Conservation (phyloP, 2,888 invertebrate genomes). For the Apoderus coryli region DNA sequence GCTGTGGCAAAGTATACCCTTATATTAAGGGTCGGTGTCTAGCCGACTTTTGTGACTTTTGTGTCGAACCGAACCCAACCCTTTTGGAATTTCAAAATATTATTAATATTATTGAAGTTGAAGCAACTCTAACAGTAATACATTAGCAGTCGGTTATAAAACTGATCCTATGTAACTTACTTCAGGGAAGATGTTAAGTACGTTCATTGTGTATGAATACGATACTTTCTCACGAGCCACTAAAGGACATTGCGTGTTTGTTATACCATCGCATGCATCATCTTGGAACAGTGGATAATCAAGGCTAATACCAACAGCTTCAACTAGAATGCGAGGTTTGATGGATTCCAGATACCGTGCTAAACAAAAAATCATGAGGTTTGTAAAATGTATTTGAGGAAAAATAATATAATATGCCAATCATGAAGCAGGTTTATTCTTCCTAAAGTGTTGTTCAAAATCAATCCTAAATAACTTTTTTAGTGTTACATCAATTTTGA, state of each 20-base stretch:
- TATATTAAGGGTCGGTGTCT: too few species aligned
- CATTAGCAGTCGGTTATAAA: too few species aligned
- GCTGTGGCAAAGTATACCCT: too few species aligned
- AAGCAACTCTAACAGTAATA: background rate
- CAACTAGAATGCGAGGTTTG: conserved; percentile 14
- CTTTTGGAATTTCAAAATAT: conserved; percentile 3
- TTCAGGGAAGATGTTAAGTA: conserved; percentile 15
- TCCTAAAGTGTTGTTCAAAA: too few species aligned
- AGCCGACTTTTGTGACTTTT: too few species aligned
- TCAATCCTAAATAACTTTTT: too few species aligned
- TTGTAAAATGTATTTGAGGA: too few species aligned
- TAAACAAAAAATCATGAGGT: conserved; percentile 13
- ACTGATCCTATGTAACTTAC: too few species aligned
- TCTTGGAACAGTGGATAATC: conserved; percentile 16
- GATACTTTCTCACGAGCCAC: conserved; percentile 16
- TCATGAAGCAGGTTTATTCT: too few species aligned
- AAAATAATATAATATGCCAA: too few species aligned
- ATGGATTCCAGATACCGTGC: conserved; percentile 18
- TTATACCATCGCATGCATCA: conserved; percentile 18
- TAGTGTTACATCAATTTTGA: too few species aligned
- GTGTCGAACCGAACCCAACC: too few species aligned
- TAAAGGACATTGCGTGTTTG: conserved; percentile 18
- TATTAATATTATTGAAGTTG: conserved; percentile 2
- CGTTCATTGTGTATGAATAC: conserved; percentile 14
- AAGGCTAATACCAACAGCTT: conserved; percentile 12